Evolutionary conservation across 1,140 invertebrate species (phyloP).

Genomic region (Drosophila jambulina): DNA sequence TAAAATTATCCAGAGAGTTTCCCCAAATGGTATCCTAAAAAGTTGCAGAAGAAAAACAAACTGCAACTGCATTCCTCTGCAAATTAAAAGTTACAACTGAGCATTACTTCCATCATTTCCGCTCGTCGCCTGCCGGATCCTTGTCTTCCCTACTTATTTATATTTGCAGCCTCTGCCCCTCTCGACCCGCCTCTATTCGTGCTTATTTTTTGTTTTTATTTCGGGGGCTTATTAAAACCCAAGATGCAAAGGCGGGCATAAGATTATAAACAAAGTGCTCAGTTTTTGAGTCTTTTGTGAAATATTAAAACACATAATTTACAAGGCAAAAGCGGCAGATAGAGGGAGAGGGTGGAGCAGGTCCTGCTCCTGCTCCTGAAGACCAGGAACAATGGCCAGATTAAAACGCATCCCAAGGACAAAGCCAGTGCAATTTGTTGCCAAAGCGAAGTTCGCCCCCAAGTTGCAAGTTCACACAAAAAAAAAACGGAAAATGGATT

Average conservation of each 20-base stretch:
- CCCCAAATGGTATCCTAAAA: not conserved
- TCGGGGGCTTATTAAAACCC: slow-evolving; percentile 28
- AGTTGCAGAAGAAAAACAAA: not conserved
- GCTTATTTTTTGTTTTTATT: not conserved
- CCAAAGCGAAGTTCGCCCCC: slow-evolving; percentile 47
- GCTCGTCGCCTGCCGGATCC: slow-evolving; percentile 14
- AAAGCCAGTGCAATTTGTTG: slow-evolving; percentile 60
- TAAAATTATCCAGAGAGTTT: not conserved
- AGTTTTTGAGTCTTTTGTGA: slow-evolving; percentile 78
- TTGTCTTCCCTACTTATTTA: slow-evolving; percentile 29
- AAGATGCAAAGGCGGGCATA: slow-evolving; percentile 45
- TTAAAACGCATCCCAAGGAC: slow-evolving; percentile 57
- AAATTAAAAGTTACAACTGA: slow-evolving; percentile 35
- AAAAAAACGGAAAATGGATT: not conserved
- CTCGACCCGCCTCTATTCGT: not conserved
- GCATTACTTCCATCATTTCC: slow-evolving; percentile 33
- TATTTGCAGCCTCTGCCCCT: slow-evolving; percentile 19
- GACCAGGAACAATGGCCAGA: slow-evolving; percentile 49
- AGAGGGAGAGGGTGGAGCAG: not conserved
- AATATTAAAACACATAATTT: slow-evolving; percentile 82
- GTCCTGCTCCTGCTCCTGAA: not conserved
- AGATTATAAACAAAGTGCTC: slow-evolving; percentile 78
- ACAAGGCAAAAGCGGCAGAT: slow-evolving; percentile 42
- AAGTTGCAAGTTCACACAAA: slow-evolving; percentile 36
- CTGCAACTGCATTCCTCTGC: not conserved